Evolutionary conservation across 1,140 invertebrate species (phyloP).

Genomic region (Bombyx mori): ASM3026992v2 NC_085133.1:192001-192500

Average conservation of each 20-base stretch:
- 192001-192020: background rate
- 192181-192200: slow-evolving; percentile 98
- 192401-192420: no score
- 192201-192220: slow-evolving; percentile 98
- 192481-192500: no score
- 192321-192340: no score
- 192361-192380: no score
- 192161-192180: slow-evolving; percentile 99
- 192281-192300: no score
- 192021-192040: background rate
- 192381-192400: no score
- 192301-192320: no score
- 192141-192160: slow-evolving; percentile 91
- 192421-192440: no score
- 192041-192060: slow-evolving; percentile 92
- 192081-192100: slow-evolving; percentile 99
- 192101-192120: slow-evolving; percentile 92
- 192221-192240: slow-evolving; percentile 98
- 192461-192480: no score
- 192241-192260: slow-evolving; percentile 71
- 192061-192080: slow-evolving; percentile 97
- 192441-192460: no score
- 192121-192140: slow-evolving; percentile 92
- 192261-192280: no score
- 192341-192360: no score